These are phyloP conservation scores for Tapera naevia DNA, from an alignment of 2,797 vertebrate species.

Conservation along the genomic window DNA sequence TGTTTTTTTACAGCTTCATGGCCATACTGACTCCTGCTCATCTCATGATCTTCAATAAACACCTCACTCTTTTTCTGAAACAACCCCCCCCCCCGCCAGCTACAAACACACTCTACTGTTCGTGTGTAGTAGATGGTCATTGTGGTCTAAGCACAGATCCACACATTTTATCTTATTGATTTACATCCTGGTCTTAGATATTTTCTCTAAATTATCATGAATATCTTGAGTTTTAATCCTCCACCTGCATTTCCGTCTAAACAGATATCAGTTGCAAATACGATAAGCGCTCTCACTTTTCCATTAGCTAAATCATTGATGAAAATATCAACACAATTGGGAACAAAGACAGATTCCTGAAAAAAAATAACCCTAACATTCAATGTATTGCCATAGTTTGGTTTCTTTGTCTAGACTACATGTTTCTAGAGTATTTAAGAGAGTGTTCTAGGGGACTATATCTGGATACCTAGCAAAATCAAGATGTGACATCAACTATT, in stretches of 20 bases:
- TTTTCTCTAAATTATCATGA: background rate
- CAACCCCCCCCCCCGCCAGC: background rate
- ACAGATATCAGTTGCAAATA: background rate
- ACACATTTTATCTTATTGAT: background rate
- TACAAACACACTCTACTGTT: background rate
- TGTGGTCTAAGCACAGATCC: background rate
- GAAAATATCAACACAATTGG: conserved; percentile 43
- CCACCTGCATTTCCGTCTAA: background rate
- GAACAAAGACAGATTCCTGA: background rate
- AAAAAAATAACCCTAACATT: background rate
- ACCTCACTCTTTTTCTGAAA: background rate
- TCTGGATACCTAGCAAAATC: background rate
- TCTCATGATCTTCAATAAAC: background rate
- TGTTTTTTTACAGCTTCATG: background rate
- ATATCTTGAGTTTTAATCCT: background rate
- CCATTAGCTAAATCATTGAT: background rate
- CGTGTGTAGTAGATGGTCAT: background rate
- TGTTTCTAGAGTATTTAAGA: conserved; percentile 2
- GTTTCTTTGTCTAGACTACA: conserved; percentile 16
- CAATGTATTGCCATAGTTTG: background rate
- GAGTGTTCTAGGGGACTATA: background rate
- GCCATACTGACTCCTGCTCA: background rate
- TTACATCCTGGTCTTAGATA: background rate
- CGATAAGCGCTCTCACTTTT: background rate
- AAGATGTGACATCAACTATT: background rate